Conservation (phyloP, 2,888 invertebrate genomes). For the Netelia fuscicornis region DNA sequence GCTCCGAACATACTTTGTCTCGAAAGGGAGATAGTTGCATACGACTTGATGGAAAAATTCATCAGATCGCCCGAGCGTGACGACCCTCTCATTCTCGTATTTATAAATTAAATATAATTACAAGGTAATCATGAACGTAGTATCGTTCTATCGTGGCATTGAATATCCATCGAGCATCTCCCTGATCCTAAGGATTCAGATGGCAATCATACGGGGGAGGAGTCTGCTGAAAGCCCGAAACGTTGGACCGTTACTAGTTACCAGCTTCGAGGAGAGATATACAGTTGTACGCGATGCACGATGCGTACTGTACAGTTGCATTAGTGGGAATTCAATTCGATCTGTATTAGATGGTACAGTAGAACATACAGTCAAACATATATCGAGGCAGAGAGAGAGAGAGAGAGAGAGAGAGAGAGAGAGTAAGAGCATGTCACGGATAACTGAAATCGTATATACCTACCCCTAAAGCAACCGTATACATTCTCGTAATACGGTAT, state of each 20-base stretch:
- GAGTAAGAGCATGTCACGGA: slow-evolving; percentile 15
- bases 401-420: not conserved
- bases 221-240: slow-evolving; percentile 7
- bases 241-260: not conserved
- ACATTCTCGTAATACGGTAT: slow-evolving; percentile 13
- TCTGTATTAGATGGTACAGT: slow-evolving; percentile 34
- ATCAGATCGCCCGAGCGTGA: not conserved
- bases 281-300: not conserved
- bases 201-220: slow-evolving; percentile 10
- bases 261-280: not conserved
- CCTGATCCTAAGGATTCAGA: slow-evolving; percentile 9
- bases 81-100: not conserved
- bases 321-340: slow-evolving; percentile 50
- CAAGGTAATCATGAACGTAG: not conserved
- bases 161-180: not conserved
- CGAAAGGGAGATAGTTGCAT: too few species aligned
- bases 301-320: slow-evolving; percentile 24
- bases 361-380: slow-evolving; percentile 13
- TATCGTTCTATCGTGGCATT: not conserved
- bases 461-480: slow-evolving; percentile 1
- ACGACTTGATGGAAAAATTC: not conserved
- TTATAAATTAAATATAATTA: not conserved
- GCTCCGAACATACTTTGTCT: too few species aligned
- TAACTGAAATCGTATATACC: not conserved
- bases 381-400: not conserved